Evolutionary conservation across 1,140 invertebrate genomes (phyloP), one percentile per base, ranked within the genome.

Genomic region (Dinothrombium tinctorium): DNA sequence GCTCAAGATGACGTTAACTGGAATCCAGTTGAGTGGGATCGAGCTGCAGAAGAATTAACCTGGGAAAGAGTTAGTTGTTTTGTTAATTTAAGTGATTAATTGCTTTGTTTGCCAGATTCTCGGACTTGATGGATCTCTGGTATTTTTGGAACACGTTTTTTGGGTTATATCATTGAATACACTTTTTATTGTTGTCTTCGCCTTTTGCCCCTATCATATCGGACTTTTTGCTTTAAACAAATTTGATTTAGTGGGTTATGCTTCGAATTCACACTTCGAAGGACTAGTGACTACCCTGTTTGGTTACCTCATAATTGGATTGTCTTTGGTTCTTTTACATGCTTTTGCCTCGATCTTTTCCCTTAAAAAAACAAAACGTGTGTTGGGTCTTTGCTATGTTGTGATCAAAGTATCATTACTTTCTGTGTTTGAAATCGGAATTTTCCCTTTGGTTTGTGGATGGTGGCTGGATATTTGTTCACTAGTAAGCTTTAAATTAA

Each of bases 401-500:
- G 84, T 95, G 33, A 83, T 99, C 1, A 99, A 99, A 62, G 72
- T 74, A 5, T 83, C 82, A 3, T 58, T 94, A 23, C 57, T 94
- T 3, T 76, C 81, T 12, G 80, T 90, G 15, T 74, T 90, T 11
- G 87, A 99, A 68, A 87, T 99, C 44, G 86, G 89, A 6, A 75
- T 96, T 3, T 73, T 99, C 49, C 92, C 92, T 1, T 60, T 96
- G 1, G 74, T 96, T 6, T 96, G 89, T 56, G 92, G 92, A 12
- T 96, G 89, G 83, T 98, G 92, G 90, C 61, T 99, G 23, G 92
- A 99, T 55, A 81, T 99, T 44, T 99, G 92, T 54, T 94, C 89
- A 0, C 59, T 98, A 47, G 64, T 65, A 51, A 53, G 58, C 44
- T 0, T 26, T 11, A 36, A 11, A 17, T 3, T 2, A 4, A 17